These are phyloP conservation scores for Marmota flaviventris DNA, from an alignment of 2,113 vertebrate genomes.

Conservation along the genomic window DNA sequence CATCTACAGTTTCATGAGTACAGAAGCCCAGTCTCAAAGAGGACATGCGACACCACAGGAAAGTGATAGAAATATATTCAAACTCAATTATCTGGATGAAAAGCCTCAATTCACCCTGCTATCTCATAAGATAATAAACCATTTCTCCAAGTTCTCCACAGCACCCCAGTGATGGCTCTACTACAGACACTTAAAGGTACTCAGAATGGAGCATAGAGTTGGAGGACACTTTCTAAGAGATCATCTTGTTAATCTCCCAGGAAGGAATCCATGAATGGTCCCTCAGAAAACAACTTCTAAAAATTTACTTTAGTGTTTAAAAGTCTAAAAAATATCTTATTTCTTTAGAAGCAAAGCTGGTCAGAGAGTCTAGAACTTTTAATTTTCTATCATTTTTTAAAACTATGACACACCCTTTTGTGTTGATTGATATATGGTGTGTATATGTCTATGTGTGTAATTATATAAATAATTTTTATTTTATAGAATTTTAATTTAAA, in stretches of 20 bases:
- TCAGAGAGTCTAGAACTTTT: background rate
- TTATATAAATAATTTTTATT: background rate
- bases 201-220: background rate
- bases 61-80: background rate
- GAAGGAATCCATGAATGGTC: background rate
- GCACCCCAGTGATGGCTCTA: background rate
- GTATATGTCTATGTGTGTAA: background rate
- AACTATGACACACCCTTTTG: background rate
- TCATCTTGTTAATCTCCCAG: background rate
- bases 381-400: background rate
- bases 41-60: background rate
- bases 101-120: background rate
- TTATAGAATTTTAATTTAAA: slow-evolving; percentile 9
- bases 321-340: background rate
- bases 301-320: background rate
- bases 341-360: slow-evolving; percentile 33
- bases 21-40: background rate
- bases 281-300: background rate
- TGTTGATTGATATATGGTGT: background rate
- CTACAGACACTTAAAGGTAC: background rate
- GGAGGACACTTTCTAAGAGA: background rate
- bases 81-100: background rate
- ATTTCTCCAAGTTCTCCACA: background rate
- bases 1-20: background rate
- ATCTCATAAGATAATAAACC: background rate